phyloP scores from a whole-genome alignment of 2,113 vertebrate genomes.

The Xiphias gladius region DNA sequence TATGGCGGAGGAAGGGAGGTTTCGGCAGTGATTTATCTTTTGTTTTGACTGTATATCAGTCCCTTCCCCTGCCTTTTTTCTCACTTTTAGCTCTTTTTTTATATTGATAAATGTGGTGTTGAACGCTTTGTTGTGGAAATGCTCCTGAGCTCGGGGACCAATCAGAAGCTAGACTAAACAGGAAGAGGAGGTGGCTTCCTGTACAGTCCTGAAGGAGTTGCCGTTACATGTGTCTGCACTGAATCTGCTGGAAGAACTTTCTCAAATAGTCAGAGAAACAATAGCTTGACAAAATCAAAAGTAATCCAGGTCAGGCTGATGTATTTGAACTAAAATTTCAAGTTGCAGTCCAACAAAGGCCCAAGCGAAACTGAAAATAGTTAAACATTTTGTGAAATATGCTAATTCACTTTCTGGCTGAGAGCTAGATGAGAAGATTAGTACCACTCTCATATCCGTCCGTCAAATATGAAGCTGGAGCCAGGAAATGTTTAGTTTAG shows the following conservation, averaged over 20 bases:
- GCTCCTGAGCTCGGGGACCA: slow-evolving; percentile 53
- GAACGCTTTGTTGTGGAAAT: slow-evolving; percentile 66
- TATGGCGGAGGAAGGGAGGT: background rate
- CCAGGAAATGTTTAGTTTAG: background rate
- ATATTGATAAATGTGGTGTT: slow-evolving; percentile 50
- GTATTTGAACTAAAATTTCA: background rate
- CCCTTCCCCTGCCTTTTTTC: background rate
- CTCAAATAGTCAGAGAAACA: background rate
- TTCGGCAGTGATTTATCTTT: background rate
- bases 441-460: no score
- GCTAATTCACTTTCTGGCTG: no score
- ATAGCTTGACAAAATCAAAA: background rate
- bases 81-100: background rate
- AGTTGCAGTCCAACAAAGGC: background rate
- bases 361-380: no score
- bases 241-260: slow-evolving; percentile 9
- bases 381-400: no score
- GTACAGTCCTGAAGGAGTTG: slow-evolving; percentile 34
- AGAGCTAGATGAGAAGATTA: no score
- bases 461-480: background rate
- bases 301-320: background rate
- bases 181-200: slow-evolving; percentile 85
- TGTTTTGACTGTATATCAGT: slow-evolving; percentile 47
- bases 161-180: slow-evolving; percentile 85
- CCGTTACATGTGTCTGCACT: background rate